A percentile compares a stretch with the other conserved stretches of the same genome.
Conservation (phyloP, 2,888 invertebrate species). For the Trissolcus brochymenae region DNA sequence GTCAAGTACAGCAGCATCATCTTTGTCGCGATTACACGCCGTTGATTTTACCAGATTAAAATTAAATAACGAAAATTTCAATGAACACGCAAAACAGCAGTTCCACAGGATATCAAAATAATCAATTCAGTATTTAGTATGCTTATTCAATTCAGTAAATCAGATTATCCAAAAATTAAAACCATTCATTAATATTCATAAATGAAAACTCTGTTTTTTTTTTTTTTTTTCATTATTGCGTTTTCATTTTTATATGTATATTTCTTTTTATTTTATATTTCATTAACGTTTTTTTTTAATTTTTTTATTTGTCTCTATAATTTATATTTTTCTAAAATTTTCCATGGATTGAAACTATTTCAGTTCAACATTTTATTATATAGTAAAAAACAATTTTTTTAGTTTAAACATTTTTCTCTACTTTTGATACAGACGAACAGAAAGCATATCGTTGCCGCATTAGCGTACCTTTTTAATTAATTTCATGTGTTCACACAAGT, state of each 20-base stretch:
- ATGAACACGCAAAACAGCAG: constrained; percentile 13
- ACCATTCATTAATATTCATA: constrained; percentile 33
- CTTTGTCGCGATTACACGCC: constrained; percentile 57
- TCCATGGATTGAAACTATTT: neutral
- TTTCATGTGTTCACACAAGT: too few relatives aligned
- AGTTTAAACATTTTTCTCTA: too few relatives aligned
- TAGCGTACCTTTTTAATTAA: too few relatives aligned
- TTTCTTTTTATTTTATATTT: neutral
- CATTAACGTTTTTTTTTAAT: neutral
- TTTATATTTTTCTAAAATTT: neutral
- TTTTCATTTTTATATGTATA: too few relatives aligned
- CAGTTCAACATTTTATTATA: too few relatives aligned
- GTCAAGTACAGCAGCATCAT: constrained; percentile 57
- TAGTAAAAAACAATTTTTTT: too few relatives aligned
- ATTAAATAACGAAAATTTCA: constrained; percentile 42
- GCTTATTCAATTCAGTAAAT: constrained; percentile 20
- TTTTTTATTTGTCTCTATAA: neutral
- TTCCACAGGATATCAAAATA: constrained; percentile 27
- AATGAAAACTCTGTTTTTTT: too few relatives aligned
- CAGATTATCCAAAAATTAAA: constrained; percentile 1
- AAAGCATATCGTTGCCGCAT: too few relatives aligned
- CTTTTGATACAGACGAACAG: too few relatives aligned
- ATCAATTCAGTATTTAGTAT: constrained; percentile 12
- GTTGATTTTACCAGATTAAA: constrained; percentile 52
- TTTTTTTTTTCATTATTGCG: too few relatives aligned